Percentiles rank a stretch among this genome's conserved stretches.
phyloP scores from a whole-genome alignment of 2,797 vertebrate genomes.

The Oryzias dopingdopingensis region DNA sequence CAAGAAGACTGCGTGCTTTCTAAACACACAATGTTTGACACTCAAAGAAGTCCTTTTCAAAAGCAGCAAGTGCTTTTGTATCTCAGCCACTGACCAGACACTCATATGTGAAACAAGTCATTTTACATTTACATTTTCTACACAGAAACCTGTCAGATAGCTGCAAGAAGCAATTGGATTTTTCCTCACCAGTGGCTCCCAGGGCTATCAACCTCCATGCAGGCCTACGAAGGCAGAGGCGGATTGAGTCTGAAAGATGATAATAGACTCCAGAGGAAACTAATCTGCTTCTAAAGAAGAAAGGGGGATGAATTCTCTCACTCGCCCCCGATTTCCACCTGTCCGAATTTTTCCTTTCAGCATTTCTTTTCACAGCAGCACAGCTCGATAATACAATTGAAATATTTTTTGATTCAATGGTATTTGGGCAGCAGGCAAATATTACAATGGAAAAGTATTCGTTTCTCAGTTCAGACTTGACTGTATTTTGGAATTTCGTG shows the following conservation, averaged over 20 bases:
- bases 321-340: slow-evolving; percentile 38
- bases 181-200: slow-evolving; percentile 41
- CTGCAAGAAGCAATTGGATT: slow-evolving; percentile 45
- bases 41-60: slow-evolving; percentile 14
- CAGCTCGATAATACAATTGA: slow-evolving; percentile 43
- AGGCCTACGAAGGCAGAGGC: slow-evolving; percentile 49
- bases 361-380: slow-evolving; percentile 13
- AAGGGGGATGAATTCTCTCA: slow-evolving; percentile 43
- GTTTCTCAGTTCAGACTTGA: neutral
- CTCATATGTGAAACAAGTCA: slow-evolving; percentile 44
- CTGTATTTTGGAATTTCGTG: no score
- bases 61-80: slow-evolving; percentile 19
- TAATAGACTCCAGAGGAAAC: slow-evolving; percentile 69
- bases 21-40: neutral
- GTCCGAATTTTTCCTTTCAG: slow-evolving; percentile 20
- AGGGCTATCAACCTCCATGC: slow-evolving; percentile 51
- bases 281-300: slow-evolving; percentile 69
- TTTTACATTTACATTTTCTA: slow-evolving; percentile 31
- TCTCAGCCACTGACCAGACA: slow-evolving; percentile 33
- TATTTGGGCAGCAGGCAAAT: slow-evolving; percentile 17
- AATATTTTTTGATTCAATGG: slow-evolving; percentile 46
- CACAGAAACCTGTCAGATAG: slow-evolving; percentile 33
- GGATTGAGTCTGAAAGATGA: slow-evolving; percentile 68
- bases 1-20: neutral
- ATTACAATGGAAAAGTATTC: slow-evolving; percentile 17